phyloP scores from a whole-genome alignment of 2,888 invertebrate species.

The Drosophila histrio region DNA sequence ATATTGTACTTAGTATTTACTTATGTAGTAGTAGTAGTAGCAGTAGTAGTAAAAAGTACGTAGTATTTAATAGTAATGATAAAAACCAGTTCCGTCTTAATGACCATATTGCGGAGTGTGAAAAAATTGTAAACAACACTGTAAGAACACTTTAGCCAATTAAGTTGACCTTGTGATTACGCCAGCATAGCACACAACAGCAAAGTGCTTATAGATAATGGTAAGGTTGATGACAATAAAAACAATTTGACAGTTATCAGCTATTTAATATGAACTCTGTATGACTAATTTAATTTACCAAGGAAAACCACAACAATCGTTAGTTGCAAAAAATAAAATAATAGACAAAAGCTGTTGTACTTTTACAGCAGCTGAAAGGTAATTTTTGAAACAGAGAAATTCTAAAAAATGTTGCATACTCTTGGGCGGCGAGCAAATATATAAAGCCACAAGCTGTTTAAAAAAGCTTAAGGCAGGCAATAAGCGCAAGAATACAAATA shows the following conservation, averaged over 20 bases:
- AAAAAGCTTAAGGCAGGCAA: constrained; percentile 22
- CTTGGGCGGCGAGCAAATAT: constrained; percentile 14
- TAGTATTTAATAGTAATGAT: constrained; percentile 20
- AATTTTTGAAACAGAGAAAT: not conserved
- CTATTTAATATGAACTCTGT: constrained; percentile 1
- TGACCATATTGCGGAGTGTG: constrained; percentile 53
- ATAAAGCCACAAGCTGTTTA: constrained; percentile 3
- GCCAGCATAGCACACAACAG: constrained; percentile 25
- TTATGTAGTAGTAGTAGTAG: not conserved
- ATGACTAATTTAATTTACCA: constrained; percentile 34
- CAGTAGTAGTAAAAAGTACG: not conserved
- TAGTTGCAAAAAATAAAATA: constrained; percentile 1
- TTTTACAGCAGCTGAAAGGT: constrained; percentile 23
- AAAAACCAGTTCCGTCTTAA: constrained; percentile 52
- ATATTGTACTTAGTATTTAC: not conserved
- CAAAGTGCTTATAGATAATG: constrained; percentile 27
- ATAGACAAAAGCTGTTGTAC: not conserved
- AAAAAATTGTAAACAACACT: constrained; percentile 49
- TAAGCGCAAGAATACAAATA: constrained; percentile 5
- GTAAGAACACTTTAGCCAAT: constrained; percentile 47
- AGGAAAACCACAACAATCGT: constrained; percentile 13
- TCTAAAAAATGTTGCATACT: constrained; percentile 35
- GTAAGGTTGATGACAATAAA: constrained; percentile 16
- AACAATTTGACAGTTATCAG: constrained; percentile 16
- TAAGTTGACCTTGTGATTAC: constrained; percentile 45